A percentile compares a stretch with the other conserved stretches of the same genome.
Conservation (phyloP, 2,888 invertebrate species). For the Horisme vitalbata region DNA sequence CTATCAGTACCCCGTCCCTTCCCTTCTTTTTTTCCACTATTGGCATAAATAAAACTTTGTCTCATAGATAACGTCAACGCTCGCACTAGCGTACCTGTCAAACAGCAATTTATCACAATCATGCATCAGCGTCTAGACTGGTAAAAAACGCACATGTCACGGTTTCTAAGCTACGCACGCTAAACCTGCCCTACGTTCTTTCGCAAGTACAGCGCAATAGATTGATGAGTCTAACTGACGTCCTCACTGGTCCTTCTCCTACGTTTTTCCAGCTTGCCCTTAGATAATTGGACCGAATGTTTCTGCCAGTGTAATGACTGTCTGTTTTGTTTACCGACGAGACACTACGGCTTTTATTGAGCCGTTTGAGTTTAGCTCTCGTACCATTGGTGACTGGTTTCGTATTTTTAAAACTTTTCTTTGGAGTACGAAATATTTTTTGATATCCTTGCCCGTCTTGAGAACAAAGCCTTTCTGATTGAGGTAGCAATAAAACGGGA, state of each 20-base stretch:
- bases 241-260: constrained; percentile 68
- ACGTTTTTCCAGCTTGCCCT: constrained; percentile 56
- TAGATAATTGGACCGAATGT: constrained; percentile 77
- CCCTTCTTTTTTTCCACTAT: too few relatives aligned
- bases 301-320: constrained; percentile 77
- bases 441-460: constrained; percentile 18
- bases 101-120: constrained; percentile 21
- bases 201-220: constrained; percentile 48
- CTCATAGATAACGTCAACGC: constrained; percentile 8
- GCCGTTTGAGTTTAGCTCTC: constrained; percentile 65
- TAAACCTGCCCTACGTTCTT: constrained; percentile 11
- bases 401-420: constrained; percentile 47
- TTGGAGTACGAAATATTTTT: constrained; percentile 20
- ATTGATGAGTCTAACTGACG: constrained; percentile 75
- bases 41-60: constrained; percentile 3
- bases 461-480: constrained; percentile 28
- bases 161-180: constrained; percentile 16
- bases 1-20: too few relatives aligned
- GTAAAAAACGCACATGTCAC: constrained; percentile 26
- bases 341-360: constrained; percentile 72
- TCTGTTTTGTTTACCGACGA: constrained; percentile 76
- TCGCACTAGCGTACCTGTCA: constrained; percentile 12
- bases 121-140: constrained; percentile 28
- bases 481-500: constrained; percentile 23
- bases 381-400: constrained; percentile 56